Base-by-base conservation (phyloP, 2,888 invertebrate genomes). In the Campoplex capitator region DNA sequence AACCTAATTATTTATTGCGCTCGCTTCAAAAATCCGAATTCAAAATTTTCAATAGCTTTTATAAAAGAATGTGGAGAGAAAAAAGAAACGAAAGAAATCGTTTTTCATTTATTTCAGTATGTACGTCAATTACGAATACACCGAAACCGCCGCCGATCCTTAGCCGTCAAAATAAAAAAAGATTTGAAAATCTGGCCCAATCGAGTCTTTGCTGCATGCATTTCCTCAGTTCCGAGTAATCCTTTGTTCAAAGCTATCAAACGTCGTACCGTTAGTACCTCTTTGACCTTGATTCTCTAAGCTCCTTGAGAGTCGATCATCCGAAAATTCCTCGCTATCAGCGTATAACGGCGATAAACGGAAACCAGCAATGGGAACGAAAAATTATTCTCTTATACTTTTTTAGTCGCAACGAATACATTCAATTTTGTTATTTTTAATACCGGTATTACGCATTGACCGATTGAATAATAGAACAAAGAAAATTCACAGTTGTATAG, bases 181-280 rank as follows among this genome's bases (percentile, higher is more conserved):
- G 23, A 23, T 23, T 23, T 23, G 23, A 23, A 23, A 23, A 23
- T 23, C 23, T 23, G 23, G 23, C 23, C 23, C 0, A 23, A 23
- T 23, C 23, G 23, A 23, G 23, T 23, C 23, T 23, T 23, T 23
- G n/a, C n/a, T n/a, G n/a, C n/a, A n/a, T n/a, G 23, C 23, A 23
- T 23, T 23, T 38, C 38, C 38, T 3, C 28, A 2, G 28, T 13
- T 6, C 32, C 16, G 58, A 62, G 13, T 62, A 16, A 62, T 32
- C 32, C 16, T 62, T 62, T 62, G 58, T 62, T 62, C 13, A 23
- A 16, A 13, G 23, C 32, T 32, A 58, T 32, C 58, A 32, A 62
- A 62, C 58, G 58, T 32, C 58, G 58, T 32, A 62, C 58, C 58
- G 58, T 62, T 62, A 62, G 28, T 13, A 62, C 58, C 23, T 28